Evolutionary conservation across 2,888 invertebrate genomes (phyloP).

Genomic region (Orthosia incerta): DNA sequence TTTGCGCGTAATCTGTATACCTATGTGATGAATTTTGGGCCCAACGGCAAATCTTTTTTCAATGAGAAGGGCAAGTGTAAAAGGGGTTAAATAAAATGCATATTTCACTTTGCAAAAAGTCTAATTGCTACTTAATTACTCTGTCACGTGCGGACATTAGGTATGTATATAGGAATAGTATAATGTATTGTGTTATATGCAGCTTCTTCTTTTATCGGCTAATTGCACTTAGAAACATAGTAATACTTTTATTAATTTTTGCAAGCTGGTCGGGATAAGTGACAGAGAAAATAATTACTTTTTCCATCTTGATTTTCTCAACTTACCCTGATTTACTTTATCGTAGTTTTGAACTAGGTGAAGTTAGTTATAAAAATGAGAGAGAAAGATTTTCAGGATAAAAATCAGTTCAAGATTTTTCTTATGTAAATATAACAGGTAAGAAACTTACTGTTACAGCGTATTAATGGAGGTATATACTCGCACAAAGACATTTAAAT

Average conservation of each 20-base stretch:
- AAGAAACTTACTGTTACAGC: not conserved
- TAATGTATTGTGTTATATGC: not conserved
- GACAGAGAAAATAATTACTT: not conserved
- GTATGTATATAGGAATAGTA: not conserved
- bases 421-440: too few species aligned
- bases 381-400: not conserved
- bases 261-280: not conserved
- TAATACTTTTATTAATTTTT: not conserved
- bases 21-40: constrained; percentile 37
- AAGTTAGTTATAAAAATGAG: not conserved
- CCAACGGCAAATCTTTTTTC: constrained; percentile 31
- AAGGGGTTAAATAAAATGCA: constrained; percentile 16
- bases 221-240: not conserved
- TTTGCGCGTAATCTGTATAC: constrained; percentile 42
- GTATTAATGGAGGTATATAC: too few species aligned
- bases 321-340: constrained; percentile 10
- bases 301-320: not conserved
- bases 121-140: constrained; percentile 28
- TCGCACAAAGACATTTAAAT: not conserved
- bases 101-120: not conserved
- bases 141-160: not conserved
- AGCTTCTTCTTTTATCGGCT: not conserved
- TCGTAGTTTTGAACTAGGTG: constrained; percentile 23
- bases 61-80: constrained; percentile 5
- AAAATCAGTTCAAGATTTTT: too few species aligned